Base-by-base conservation (phyloP, 2,888 invertebrate genomes). In the Masnerella sp. region DNA sequence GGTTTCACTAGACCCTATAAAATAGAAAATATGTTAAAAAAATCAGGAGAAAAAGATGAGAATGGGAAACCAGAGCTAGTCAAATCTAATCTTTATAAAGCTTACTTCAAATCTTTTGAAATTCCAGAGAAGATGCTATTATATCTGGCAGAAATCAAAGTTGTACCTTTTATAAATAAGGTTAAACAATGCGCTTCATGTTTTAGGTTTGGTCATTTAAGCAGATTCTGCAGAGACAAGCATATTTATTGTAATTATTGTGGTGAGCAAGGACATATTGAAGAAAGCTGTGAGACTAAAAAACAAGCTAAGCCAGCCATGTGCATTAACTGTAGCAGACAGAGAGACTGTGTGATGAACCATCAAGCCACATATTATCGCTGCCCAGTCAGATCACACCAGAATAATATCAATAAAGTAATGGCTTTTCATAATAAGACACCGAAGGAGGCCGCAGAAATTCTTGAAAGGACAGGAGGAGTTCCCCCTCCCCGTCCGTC, bases 261-360 rank as follows among this genome's bases (percentile, higher is more conserved):
- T 30, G 30, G 30, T 0, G 14, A 25, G 0, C 11, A 15, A 15
- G 30, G 47, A 1, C 47, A 47, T n/a, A 7, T 11, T 22, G 12
- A 20, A 20, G 12, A 43, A 22, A 22, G 11, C 12, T 43, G 11
- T 1, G n/a, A n/a, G n/a, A n/a, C 11, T 1, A 43, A 43, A 12
- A 40, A 20, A 22, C 9, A 2, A 11, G 1, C 11, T 2, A 22
- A 20, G 2, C n/a, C 1, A 49, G 20, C 2, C 2, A 5, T 52
- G 52, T 32, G 7, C n/a, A n/a, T 52, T 1, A 52, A 52, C 15
- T 52, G 52, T n/a, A 25, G 12, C 9, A 11, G 52, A 5, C 1
- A 25, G 4, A 34, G 15, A 3, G 20, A 5, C 4, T 0, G 2
- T 1, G 18, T 5, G 5, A 8, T 3, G 11, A 14, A 52, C 15